Base-by-base conservation (phyloP, 2,797 vertebrate species). In the Notolepis coatsorum region DNA sequence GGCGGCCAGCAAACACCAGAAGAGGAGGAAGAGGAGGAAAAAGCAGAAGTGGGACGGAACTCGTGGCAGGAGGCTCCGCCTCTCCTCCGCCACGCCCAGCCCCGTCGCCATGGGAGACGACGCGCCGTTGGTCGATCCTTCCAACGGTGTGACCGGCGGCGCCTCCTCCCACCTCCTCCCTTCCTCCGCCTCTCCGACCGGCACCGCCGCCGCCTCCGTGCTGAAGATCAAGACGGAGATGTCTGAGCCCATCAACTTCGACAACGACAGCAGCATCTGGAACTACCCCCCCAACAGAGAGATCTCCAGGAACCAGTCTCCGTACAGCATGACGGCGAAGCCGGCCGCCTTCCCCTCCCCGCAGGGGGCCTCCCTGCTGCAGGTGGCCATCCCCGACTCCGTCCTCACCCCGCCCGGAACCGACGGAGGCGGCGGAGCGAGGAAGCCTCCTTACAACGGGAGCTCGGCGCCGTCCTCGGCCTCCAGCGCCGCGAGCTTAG, bases 181-280 rank as follows among this genome's bases (percentile, higher is more conserved):
- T 81, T 88, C 95, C 63, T 92, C 95, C 31, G 91, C 93, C 38
- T 96, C 96, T 21, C 95, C 96, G 2, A 91, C 93, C 86, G 93
- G 92, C 77, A 88, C 93, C 2, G 59, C 33, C 0, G 10, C 80
- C 0, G 81, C 86, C 80, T 97, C 97, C 2, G 96, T 97, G 84
- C 94, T 98, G 77, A 98, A 99, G 88, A 98, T 99, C 92, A 99
- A 99, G 92, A 99, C 97, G 2, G 98, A 99, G 91, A 98, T 99
- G 91, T 89, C 96, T 2, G 98, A 99, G 78, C 97, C 97, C 67
- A 97, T 99, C 88, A 99, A 99, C 93, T 99, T 99, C 65, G 98
- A 99, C 94, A 99, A 99, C 1, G 97, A 99, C 92, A 99, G 98
- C 91, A 99, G 97, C 93, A 99, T 99, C 92, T 99, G 98, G 98